Evolutionary conservation across 2,797 vertebrate genomes (phyloP), one percentile per base, ranked within the genome.

Genomic region (Acanthornis magna): DNA sequence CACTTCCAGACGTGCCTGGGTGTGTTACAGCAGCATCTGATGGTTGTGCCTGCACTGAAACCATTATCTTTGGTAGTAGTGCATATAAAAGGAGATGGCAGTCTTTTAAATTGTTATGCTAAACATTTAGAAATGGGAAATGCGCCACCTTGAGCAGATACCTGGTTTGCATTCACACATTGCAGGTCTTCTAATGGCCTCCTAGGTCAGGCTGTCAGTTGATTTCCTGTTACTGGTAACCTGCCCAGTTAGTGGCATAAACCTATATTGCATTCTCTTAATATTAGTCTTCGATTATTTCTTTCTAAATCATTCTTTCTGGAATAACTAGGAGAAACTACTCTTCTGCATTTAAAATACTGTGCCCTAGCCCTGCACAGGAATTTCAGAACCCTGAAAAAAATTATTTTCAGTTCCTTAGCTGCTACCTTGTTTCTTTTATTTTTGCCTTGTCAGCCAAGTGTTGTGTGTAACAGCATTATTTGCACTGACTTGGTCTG

Each of bases 1-100:
- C 34, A 4, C 18, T 23, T 25, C 8, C 7, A 36, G 51, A 19
- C 1, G 0, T 25, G 29, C 27, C 50, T 48, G 20, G 2, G 2
- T 4, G 1, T 34, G 4, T n/a, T 22, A 5, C 0, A 4, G 70
- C 61, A 66, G 29, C 3, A 1, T 27, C 47, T n/a, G 32, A 5
- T 66, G 23, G 8, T 20, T 51, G 21, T 47, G 72, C 55, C 61
- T 75, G 29, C 0, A 0, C 8, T 58, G 61, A 67, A 74, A 14
- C 25, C 2, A 1, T 22, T 38, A 1, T 17, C 16, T 62, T 32
- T 34, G 26, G 26, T 50, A 32, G 18, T 32, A 43, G 3, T 16
- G 42, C 2, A 0, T 36, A 3, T 25, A 36, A 5, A 36, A 55
- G 71, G 23, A 62, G 43, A 36, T n/a, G 34, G 10, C 3, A 14